phyloP scores from a whole-genome alignment of 2,888 invertebrate species.

The Flabesymbios commensalis region DNA sequence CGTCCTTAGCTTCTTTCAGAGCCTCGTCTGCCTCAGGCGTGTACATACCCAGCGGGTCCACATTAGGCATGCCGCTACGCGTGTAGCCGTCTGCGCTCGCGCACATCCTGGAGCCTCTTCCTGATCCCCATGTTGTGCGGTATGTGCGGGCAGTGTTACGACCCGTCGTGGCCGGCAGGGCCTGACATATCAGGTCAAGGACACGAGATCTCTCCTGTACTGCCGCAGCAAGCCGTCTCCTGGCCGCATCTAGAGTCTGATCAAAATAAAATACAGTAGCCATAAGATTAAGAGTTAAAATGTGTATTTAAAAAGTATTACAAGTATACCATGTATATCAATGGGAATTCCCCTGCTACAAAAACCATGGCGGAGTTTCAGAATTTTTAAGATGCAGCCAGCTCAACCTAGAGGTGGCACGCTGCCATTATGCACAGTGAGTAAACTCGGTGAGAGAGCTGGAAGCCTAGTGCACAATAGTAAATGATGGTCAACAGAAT shows the following conservation, averaged over 20 bases:
- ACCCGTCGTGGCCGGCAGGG: constrained; percentile 37
- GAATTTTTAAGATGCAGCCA: too few species aligned
- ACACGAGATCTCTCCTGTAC: constrained; percentile 57
- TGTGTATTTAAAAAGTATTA: too few species aligned
- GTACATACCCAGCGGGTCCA: constrained; percentile 55
- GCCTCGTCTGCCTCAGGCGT: constrained; percentile 55
- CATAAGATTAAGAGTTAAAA: too few species aligned
- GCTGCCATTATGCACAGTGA: too few species aligned
- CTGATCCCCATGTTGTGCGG: neutral
- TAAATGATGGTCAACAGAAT: too few species aligned
- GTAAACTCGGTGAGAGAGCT: too few species aligned
- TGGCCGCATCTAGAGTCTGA: constrained; percentile 52
- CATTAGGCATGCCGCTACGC: neutral
- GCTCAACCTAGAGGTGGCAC: too few species aligned
- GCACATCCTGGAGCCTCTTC: neutral
- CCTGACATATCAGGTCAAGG: constrained; percentile 56
- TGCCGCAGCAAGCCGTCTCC: constrained; percentile 49
- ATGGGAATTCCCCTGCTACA: too few species aligned
- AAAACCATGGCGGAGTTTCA: too few species aligned
- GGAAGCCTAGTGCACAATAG: too few species aligned
- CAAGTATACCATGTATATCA: too few species aligned
- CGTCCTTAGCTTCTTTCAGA: constrained; percentile 52
- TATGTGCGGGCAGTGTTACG: constrained; percentile 2
- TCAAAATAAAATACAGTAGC: constrained; percentile 1
- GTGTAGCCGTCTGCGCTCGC: neutral